Evolutionary conservation across 2,888 invertebrate genomes (phyloP).

Genomic region (Adela reaumurella): DNA sequence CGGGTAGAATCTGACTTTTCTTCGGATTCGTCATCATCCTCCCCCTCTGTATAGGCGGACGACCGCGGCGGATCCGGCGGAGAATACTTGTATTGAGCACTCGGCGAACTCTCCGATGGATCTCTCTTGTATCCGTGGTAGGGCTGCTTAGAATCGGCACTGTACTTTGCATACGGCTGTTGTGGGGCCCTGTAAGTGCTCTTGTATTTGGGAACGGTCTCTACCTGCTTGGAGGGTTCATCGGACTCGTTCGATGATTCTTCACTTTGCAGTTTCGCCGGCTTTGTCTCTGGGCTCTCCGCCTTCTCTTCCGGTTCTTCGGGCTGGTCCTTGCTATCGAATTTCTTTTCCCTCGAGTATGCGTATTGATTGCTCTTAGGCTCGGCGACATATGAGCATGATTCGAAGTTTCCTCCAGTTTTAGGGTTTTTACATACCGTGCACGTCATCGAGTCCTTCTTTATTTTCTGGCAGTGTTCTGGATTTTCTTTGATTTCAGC

Average conservation of each 20-base stretch:
- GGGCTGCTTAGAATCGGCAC: constrained; percentile 22
- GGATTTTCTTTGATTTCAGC: constrained; percentile 60
- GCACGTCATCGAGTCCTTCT: constrained; percentile 65
- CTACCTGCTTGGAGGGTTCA: constrained; percentile 10
- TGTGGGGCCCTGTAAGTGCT: constrained; percentile 15
- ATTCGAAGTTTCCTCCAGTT: constrained; percentile 73
- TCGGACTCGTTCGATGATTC: constrained; percentile 17
- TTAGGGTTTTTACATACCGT: constrained; percentile 70
- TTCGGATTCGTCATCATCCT: constrained; percentile 30
- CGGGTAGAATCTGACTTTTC: constrained; percentile 27
- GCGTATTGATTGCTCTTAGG: constrained; percentile 69
- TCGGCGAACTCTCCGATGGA: neutral
- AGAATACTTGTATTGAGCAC: neutral
- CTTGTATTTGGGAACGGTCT: neutral
- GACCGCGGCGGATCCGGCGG: neutral
- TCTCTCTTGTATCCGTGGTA: constrained; percentile 24
- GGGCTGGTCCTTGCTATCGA: constrained; percentile 56
- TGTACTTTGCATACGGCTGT: constrained; percentile 24
- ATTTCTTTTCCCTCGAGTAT: constrained; percentile 62
- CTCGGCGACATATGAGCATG: constrained; percentile 73
- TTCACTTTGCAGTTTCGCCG: constrained; percentile 28
- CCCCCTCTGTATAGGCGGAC: constrained; percentile 12
- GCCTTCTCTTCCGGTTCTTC: constrained; percentile 44
- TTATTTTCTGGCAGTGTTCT: constrained; percentile 62
- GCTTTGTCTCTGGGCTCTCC: constrained; percentile 25